A percentile compares a stretch with the other conserved stretches of the same genome.
phyloP scores from a whole-genome alignment of 2,797 vertebrate genomes.

The Crypturellus tataupa region DNA sequence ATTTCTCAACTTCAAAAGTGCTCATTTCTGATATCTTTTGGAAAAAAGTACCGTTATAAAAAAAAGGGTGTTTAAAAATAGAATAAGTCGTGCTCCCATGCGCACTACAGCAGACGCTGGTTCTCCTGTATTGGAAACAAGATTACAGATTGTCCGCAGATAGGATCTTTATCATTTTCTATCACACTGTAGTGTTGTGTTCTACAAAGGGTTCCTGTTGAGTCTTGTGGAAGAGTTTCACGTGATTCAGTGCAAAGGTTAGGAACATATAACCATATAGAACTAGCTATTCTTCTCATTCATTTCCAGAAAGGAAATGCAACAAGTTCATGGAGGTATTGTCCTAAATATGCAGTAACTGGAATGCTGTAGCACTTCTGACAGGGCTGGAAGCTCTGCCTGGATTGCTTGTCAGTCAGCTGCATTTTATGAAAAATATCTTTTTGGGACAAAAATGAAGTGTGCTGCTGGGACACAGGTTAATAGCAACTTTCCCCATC shows the following conservation, averaged over 20 bases:
- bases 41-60: not conserved
- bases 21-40: not conserved
- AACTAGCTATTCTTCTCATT: not conserved
- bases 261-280: not conserved
- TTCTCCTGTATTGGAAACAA: not conserved
- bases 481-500: not conserved
- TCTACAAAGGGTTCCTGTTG: not conserved
- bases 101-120: not conserved
- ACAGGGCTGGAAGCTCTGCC: rapidly evolving
- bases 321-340: not conserved
- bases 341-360: not conserved
- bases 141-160: not conserved
- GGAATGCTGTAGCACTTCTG: not conserved
- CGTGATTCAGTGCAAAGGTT: not conserved
- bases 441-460: not conserved
- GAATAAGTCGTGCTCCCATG: not conserved
- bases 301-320: not conserved
- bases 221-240: not conserved
- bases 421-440: not conserved
- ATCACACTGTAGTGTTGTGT: rapidly evolving
- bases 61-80: not conserved
- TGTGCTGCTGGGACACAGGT: not conserved
- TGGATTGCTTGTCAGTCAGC: not conserved
- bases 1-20: not conserved
- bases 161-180: not conserved